These are phyloP conservation scores for Drosophila watanabei DNA, from an alignment of 1,140 invertebrate species.

Conservation along the genomic window DNA sequence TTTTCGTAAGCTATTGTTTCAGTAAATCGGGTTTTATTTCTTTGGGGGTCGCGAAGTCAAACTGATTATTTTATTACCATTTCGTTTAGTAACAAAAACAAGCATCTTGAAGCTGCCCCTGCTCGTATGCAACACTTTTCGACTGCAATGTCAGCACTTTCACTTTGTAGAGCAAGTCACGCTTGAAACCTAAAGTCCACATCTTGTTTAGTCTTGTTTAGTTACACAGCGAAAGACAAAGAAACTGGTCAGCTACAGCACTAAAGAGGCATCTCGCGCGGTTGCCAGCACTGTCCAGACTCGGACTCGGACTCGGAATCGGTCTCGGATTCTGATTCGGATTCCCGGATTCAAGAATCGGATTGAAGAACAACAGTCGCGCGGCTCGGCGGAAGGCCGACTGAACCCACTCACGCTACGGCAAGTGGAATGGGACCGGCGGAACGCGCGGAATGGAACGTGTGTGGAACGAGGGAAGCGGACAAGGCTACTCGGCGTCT, in stretches of 20 bases:
- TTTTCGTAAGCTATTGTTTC: background rate
- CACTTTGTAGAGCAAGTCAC: slow-evolving; percentile 23
- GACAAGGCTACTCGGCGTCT: slow-evolving; percentile 35
- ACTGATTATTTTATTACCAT: background rate
- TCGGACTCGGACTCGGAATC: slow-evolving; percentile 1
- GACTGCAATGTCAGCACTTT: slow-evolving; percentile 32
- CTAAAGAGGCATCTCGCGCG: background rate
- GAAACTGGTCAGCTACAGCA: slow-evolving; percentile 9
- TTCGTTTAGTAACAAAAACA: background rate
- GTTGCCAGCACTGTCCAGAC: slow-evolving; percentile 5
- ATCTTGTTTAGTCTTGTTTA: slow-evolving; percentile 21
- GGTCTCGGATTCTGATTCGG: background rate
- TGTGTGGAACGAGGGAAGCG: slow-evolving; percentile 10
- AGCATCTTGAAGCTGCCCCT: slow-evolving; percentile 21
- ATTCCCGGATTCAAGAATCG: slow-evolving; percentile 14
- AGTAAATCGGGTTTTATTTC: background rate
- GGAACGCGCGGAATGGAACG: slow-evolving; percentile 8
- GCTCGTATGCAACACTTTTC: slow-evolving; percentile 29
- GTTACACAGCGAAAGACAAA: slow-evolving; percentile 26
- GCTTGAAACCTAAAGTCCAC: slow-evolving; percentile 36
- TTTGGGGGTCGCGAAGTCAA: background rate
- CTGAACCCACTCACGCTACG: slow-evolving; percentile 57
- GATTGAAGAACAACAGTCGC: slow-evolving; percentile 51
- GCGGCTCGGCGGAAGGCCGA: slow-evolving; percentile 58
- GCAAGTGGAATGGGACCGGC: slow-evolving; percentile 16